phyloP scores from a whole-genome alignment of 2,797 vertebrate genomes.

The Podargus strigoides region DNA sequence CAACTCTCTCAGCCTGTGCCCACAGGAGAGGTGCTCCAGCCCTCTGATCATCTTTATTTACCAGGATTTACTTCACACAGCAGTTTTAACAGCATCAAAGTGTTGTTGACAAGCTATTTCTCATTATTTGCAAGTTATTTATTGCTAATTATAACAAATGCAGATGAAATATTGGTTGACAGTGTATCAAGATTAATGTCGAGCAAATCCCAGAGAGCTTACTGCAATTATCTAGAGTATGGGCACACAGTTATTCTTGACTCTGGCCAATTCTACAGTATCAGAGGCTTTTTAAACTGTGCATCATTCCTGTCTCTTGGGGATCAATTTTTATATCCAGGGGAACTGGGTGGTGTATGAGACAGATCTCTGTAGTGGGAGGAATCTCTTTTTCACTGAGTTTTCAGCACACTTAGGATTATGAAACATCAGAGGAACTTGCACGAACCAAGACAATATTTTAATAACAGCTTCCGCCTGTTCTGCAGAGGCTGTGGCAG shows the following conservation, averaged over 20 bases:
- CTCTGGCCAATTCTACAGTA: not conserved
- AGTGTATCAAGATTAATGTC: not conserved
- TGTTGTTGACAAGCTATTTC: not conserved
- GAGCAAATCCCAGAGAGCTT: not conserved
- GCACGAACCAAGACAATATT: not conserved
- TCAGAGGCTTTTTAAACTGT: not conserved
- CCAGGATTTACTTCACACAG: not conserved
- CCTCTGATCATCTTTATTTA: no score
- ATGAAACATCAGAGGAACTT: not conserved
- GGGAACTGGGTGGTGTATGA: not conserved
- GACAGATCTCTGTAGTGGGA: not conserved
- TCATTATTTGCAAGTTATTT: not conserved
- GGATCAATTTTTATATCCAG: not conserved
- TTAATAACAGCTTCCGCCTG: not conserved
- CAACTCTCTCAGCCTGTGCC: no score
- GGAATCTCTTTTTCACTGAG: not conserved
- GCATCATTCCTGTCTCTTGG: not conserved
- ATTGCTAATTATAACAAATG: not conserved
- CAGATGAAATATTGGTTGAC: not conserved
- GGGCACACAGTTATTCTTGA: not conserved
- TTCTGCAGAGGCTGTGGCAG: not conserved
- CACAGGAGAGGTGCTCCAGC: no score
- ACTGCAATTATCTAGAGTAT: not conserved
- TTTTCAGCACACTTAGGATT: not conserved
- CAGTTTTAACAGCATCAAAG: not conserved